phyloP scores from a whole-genome alignment of 2,113 vertebrate species.

The Chlorocebus sabaeus region DNA sequence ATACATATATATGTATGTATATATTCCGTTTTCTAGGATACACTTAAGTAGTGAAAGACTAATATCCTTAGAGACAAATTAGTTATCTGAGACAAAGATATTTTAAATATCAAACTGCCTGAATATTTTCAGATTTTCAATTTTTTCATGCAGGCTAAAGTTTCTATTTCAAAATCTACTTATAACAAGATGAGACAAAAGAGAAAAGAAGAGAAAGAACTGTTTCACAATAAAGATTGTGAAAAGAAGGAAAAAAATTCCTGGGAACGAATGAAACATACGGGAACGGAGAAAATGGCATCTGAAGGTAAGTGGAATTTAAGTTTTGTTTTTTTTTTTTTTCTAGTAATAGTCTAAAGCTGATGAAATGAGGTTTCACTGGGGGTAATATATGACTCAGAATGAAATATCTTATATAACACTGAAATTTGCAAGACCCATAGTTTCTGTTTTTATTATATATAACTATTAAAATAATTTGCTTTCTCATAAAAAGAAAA shows the following conservation, averaged over 20 bases:
- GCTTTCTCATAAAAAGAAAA: constrained; percentile 18
- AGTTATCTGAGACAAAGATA: constrained; percentile 19
- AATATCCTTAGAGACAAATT: neutral
- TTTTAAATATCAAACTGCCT: constrained; percentile 41
- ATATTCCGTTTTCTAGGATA: neutral
- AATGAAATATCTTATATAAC: neutral
- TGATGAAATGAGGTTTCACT: neutral
- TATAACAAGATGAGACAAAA: constrained; percentile 86
- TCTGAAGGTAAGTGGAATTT: constrained; percentile 79
- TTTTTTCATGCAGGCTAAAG: constrained; percentile 81
- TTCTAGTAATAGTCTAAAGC: neutral
- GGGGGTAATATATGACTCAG: neutral
- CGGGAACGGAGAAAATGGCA: constrained; percentile 72
- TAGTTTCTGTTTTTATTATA: constrained; percentile 1
- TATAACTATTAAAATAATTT: neutral
- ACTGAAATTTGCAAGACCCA: neutral
- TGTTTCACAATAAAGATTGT: constrained; percentile 69
- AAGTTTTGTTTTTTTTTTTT: neutral
- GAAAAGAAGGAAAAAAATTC: constrained; percentile 82
- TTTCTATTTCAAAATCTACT: constrained; percentile 84
- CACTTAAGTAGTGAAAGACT: neutral
- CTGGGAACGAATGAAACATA: constrained; percentile 81
- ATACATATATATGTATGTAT: neutral
- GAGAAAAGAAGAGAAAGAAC: constrained; percentile 82
- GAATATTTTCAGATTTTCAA: constrained; percentile 42